Percentiles rank a stretch among this genome's conserved stretches.
Evolutionary conservation across 1,140 invertebrate genomes (phyloP).

Genomic region (Chelonus insularis): DNA sequence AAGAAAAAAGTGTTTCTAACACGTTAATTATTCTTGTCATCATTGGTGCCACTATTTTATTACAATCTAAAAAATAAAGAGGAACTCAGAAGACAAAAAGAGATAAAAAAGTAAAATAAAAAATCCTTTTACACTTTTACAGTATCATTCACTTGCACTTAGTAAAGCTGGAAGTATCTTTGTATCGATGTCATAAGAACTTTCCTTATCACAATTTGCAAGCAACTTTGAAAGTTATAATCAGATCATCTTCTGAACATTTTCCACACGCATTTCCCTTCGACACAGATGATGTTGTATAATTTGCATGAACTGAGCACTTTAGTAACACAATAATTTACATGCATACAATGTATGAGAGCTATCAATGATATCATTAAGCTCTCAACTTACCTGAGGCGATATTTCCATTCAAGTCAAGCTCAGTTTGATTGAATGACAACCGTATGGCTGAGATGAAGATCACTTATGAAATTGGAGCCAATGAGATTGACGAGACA

Average conservation of each 20-base stretch:
- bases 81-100: too few relatives aligned
- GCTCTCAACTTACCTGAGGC: not conserved
- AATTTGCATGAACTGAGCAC: not conserved
- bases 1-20: too few relatives aligned
- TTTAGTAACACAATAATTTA: not conserved
- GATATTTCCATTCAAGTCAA: not conserved
- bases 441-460: not conserved
- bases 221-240: slow-evolving; percentile 2
- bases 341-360: not conserved
- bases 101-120: too few relatives aligned
- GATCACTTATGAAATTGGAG: slow-evolving; percentile 15
- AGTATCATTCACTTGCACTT: not conserved
- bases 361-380: not conserved
- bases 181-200: slow-evolving; percentile 7
- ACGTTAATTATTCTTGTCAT: too few relatives aligned
- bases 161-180: not conserved
- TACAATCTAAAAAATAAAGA: too few relatives aligned
- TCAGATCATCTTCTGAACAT: slow-evolving; percentile 7
- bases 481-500: not conserved
- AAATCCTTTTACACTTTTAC: too few relatives aligned
- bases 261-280: not conserved
- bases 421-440: slow-evolving; percentile 16
- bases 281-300: not conserved
- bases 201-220: slow-evolving; percentile 19
- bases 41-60: too few relatives aligned